Evolutionary conservation across 2,888 invertebrate genomes (phyloP).

Genomic region (Limnephilus lunatus): DNA sequence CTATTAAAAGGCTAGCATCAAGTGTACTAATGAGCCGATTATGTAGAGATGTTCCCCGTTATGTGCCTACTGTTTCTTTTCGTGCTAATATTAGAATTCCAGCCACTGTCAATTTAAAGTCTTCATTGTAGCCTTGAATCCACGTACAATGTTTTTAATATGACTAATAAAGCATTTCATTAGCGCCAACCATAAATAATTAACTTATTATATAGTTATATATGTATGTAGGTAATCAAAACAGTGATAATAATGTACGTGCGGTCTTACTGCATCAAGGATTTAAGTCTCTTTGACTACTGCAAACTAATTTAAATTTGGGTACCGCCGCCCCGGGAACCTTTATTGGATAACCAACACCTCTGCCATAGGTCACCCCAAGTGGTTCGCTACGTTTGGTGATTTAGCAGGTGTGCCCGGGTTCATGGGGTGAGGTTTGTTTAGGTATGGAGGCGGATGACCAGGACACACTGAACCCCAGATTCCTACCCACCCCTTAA

Average conservation of each 20-base stretch:
- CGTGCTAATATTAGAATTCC: neutral
- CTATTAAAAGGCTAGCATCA: too few species aligned
- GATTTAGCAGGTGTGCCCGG: too few species aligned
- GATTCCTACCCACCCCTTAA: too few species aligned
- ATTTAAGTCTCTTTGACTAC: neutral
- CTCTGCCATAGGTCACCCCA: too few species aligned
- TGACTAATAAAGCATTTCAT: neutral
- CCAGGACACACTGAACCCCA: too few species aligned
- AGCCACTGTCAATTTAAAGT: neutral
- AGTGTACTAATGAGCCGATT: too few species aligned
- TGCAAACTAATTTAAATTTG: neutral
- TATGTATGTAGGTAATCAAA: neutral
- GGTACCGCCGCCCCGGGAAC: too few species aligned
- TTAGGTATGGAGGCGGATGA: too few species aligned
- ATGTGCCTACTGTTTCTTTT: neutral
- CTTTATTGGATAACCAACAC: too few species aligned
- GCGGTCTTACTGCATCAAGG: neutral
- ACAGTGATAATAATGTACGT: neutral
- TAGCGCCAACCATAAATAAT: neutral
- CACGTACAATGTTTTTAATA: neutral
- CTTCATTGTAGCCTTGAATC: neutral
- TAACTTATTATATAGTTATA: neutral
- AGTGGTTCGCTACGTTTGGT: too few species aligned
- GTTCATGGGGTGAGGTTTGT: too few species aligned
- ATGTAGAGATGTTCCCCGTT: too few species aligned